Evolutionary conservation across 2,888 invertebrate species (phyloP), one percentile per base, ranked within the genome.

Genomic region (Hartigia nigra): DNA sequence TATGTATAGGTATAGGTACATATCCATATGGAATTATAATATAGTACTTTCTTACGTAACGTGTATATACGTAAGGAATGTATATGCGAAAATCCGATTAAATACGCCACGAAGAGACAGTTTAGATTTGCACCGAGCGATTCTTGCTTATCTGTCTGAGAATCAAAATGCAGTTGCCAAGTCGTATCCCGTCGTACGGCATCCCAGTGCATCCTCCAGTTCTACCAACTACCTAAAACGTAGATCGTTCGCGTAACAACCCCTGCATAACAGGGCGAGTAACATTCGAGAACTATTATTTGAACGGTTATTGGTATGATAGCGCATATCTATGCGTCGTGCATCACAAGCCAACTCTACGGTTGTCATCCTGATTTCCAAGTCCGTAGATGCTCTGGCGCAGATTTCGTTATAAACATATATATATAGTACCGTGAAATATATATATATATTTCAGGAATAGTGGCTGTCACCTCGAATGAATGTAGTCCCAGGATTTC

Each of bases 261-360:
- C 78, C 78, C 70, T 35, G 70, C 74, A 69, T 69, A 76, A 37
- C 74, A 55, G 34, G 70, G 74, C 69, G 31, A 14, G 37, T 35
- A 78, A 70, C 76, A 85, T 85, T 87, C 84, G 85, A 84, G 85
- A 85, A 86, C 88, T 88, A 90, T 89, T 89, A 90, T 88, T 88
- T 85, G 88, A 89, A 90, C 87, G 88, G 89, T 89, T 89, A 89
- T 89, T 89, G 89, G 88, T 86, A 87, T 84, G 89, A 89, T 90
- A 89, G 86, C 90, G 88, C 88, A 86, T 90, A 90, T 90, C 90
- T 87, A 81, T 74, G 78, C 83, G 83, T 82, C 88, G 88, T 89
- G 88, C 87, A 88, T 89, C 89, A 89, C 88, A 82, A 83, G 84
- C 86, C 88, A 86, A 89, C 89, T 89, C 89, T 86, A 89, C 89